Percentiles rank a stretch among this genome's conserved stretches.
Conservation (phyloP, 2,888 invertebrate species). For the Agonopterix alstromeriana region DNA sequence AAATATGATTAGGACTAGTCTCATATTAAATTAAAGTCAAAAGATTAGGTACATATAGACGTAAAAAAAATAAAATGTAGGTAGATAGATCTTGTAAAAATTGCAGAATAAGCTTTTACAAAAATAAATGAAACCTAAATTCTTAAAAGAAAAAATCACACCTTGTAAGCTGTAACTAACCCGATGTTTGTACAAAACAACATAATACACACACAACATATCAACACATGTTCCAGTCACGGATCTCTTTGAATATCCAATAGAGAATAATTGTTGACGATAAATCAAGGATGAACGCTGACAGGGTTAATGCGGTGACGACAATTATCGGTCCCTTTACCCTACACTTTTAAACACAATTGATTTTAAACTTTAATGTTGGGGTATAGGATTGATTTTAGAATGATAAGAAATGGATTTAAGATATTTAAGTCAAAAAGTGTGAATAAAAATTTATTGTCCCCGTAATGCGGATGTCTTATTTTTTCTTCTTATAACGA, state of each 20-base stretch:
- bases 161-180: slow-evolving; percentile 2
- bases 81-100: no score
- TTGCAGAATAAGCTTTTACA: neutral
- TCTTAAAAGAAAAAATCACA: neutral
- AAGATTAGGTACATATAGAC: no score
- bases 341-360: slow-evolving; percentile 16
- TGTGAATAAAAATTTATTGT: slow-evolving; percentile 32
- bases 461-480: slow-evolving; percentile 36
- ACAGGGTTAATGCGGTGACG: slow-evolving; percentile 56
- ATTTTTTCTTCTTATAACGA: neutral
- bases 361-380: slow-evolving; percentile 1
- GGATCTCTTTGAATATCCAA: slow-evolving; percentile 22
- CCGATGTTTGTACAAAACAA: slow-evolving; percentile 7
- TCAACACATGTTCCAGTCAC: slow-evolving; percentile 15
- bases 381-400: neutral
- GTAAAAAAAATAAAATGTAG: no score
- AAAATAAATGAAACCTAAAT: no score
- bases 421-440: slow-evolving; percentile 1
- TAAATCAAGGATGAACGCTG: slow-evolving; percentile 63
- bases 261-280: slow-evolving; percentile 44
- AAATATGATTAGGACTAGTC: no score
- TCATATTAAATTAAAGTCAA: no score
- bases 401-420: neutral
- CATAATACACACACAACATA: slow-evolving; percentile 28
- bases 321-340: slow-evolving; percentile 48